Base-by-base conservation (phyloP, 2,113 vertebrate species). In the Malurus alboscapulatus region DNA sequence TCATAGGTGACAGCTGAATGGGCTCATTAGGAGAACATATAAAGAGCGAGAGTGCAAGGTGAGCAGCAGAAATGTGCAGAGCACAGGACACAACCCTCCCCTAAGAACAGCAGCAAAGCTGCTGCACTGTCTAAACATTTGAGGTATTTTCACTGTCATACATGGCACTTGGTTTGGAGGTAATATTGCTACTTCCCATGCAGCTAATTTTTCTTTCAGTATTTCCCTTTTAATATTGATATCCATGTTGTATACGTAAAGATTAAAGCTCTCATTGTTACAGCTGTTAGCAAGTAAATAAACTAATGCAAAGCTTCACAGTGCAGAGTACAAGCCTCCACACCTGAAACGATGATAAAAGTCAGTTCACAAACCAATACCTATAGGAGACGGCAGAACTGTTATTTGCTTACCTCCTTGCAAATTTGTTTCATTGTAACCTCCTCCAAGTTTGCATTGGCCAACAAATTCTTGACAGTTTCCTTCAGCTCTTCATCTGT, bases 401-500 rank as follows among this genome's bases (percentile, higher is more conserved):
- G 2, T 57, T 57, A 74, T 47, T 63, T 81, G 27, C 82, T 92
- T 96, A 99, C 99, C 98, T 98, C 97, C 97, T 99, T 99, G 96
- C 98, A 99, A 93, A 99, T 98, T 91, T 99, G 98, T 85, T 99
- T 99, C 99, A 99, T 99, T 84, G 99, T 99, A 91, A 99, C 98
- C 97, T 99, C 99, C 94, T 99, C 98, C 97, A 99, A 97, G 94
- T 99, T 98, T 68, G 98, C 99, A 91, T 97, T 98, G 83, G 98
- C 98, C 96, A 99, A 95, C 32, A 99, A 97, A 44, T 97, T 97
- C 96, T 98, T 98, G 57, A 99, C 97, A 14, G 98, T 98, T 96
- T 98, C 98, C 95, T 98, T 98, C 93, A 99, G 94, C 79, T 99
- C 98, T 88, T 99, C 98, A 95, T 99, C 98, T 7, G 97, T 98